Base-by-base conservation (phyloP, 2,888 invertebrate genomes). In the Pilophorus perplexus region DNA sequence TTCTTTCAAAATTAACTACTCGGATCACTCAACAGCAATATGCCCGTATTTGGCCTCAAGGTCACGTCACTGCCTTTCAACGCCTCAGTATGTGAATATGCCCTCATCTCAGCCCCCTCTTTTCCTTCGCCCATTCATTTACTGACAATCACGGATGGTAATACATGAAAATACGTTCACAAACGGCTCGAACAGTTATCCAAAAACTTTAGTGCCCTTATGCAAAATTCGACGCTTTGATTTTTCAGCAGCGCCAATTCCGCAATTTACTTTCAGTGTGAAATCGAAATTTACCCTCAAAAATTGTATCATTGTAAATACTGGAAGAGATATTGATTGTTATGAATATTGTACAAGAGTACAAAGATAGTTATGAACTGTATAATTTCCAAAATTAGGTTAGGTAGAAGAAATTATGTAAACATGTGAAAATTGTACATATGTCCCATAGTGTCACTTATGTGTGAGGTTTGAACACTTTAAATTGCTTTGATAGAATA, bases 291-390 rank as follows among this genome's bases (percentile, higher is more conserved):
- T 40, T 59, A 42, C n/a, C 59, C 23, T 40, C n/a, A 20, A 25
- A 52, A 52, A 2, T 18, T 38, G 44, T 59, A 59, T 59, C 59
- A 27, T 33, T 62, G 62, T 62, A 46, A 27, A 62, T 46, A 46
- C 62, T 62, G 62, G 48, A 28, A 62, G 33, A 59, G 33, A 62
- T 62, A 62, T 62, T 40, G 38, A 62, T 62, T 62, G 62, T 62
- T 62, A 62, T 62, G 46, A 44, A 46, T 62, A 48, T 62, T 62
- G 62, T 62, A 62, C 62, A 62, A 62, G 33, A 62, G 62, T 62
- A 62, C 62, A 46, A 62, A 62, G 28, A 46, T 62, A 62, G 62
- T 62, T 62, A 46, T 59, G 28, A 62, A 62, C 62, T 62, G 59
- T 59, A 59, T 59, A 59, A 62, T 46, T 28, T 44, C 27, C 44